These are phyloP conservation scores for Drosophila nikananu DNA, from an alignment of 1,140 invertebrate genomes.

Conservation along the genomic window DNA sequence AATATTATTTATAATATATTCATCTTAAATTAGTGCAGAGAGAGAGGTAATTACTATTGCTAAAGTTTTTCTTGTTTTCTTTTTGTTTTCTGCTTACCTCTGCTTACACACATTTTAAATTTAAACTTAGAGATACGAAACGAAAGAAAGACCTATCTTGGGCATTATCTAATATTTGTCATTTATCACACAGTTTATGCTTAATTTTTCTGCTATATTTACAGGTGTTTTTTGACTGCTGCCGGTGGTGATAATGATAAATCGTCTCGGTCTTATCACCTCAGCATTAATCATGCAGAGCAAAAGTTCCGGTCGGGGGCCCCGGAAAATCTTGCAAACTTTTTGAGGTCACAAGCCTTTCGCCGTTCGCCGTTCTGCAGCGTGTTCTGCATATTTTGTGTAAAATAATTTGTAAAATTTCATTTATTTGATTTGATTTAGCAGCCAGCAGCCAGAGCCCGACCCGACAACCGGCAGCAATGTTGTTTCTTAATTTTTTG, in stretches of 20 bases:
- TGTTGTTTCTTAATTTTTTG: slow-evolving; percentile 4
- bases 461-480: neutral
- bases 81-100: neutral
- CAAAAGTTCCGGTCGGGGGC: neutral
- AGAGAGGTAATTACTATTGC: neutral
- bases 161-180: neutral
- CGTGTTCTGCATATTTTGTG: slow-evolving; percentile 34
- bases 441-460: neutral
- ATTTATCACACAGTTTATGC: slow-evolving; percentile 6
- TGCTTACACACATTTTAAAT: neutral
- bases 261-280: slow-evolving; percentile 4
- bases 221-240: slow-evolving; percentile 16
- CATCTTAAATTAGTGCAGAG: too few species aligned
- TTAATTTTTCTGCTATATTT: neutral
- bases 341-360: slow-evolving; percentile 14
- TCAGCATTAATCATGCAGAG: slow-evolving; percentile 8
- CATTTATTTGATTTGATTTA: slow-evolving; percentile 62
- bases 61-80: neutral
- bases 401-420: slow-evolving; percentile 61
- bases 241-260: neutral
- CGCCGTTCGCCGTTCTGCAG: too few species aligned
- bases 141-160: neutral
- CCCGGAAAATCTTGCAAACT: slow-evolving; percentile 1
- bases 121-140: neutral
- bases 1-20: too few species aligned